Conservation (phyloP, 2,797 vertebrate species). For the Geotrypetes seraphini region DNA sequence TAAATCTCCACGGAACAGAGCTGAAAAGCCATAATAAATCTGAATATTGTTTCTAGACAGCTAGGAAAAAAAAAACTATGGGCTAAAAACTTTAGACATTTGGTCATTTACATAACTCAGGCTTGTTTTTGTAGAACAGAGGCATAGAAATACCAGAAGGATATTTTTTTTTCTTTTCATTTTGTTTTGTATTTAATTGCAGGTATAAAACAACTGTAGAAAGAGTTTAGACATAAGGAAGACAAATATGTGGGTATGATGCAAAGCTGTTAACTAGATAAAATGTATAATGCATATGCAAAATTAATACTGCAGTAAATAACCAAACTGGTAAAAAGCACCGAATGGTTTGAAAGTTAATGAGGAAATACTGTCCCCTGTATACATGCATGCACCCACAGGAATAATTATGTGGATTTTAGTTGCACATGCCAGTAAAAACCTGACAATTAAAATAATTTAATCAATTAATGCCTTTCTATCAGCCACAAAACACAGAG, state of each 20-base stretch:
- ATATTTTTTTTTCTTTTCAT: background rate
- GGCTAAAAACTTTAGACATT: no score
- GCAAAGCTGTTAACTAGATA: background rate
- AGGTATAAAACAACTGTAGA: background rate
- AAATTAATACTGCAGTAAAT: background rate
- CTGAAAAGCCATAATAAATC: no score
- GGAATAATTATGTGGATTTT: background rate
- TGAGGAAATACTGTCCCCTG: background rate
- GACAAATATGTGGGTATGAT: background rate
- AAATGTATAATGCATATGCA: background rate
- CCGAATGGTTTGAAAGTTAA: background rate
- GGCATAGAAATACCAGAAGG: background rate
- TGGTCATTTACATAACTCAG: no score
- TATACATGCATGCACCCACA: background rate
- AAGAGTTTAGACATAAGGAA: background rate
- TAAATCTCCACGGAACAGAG: no score
- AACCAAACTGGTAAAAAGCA: background rate
- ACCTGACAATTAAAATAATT: background rate
- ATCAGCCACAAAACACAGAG: rapidly evolving
- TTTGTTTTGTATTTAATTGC: no score
- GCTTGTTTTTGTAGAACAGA: background rate
- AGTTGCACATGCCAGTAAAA: background rate
- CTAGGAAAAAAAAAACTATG: no score
- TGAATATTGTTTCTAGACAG: no score
- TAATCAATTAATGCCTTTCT: background rate